These are phyloP conservation scores for Gambusia holbrooki DNA, from an alignment of 2,113 vertebrate species.

Conservation along the genomic window DNA sequence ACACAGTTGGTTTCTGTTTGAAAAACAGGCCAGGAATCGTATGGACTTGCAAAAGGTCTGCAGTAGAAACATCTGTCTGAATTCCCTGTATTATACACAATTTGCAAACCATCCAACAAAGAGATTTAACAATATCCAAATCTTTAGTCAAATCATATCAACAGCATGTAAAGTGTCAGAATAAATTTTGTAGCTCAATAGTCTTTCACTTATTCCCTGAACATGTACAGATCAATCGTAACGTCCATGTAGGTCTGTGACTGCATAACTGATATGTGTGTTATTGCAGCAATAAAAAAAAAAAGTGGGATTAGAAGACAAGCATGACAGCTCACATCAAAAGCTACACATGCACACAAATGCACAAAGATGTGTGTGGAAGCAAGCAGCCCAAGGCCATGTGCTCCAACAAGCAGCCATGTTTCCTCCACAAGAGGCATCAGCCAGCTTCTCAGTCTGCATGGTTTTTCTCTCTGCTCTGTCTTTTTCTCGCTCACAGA, in stretches of 20 bases:
- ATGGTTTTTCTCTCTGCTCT: slow-evolving; percentile 31
- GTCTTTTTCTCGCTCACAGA: slow-evolving; percentile 3
- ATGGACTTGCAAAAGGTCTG: background rate
- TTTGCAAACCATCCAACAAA: background rate
- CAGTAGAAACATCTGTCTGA: background rate
- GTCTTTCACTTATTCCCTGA: background rate
- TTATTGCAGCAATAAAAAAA: slow-evolving; percentile 63
- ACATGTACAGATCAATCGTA: slow-evolving; percentile 44
- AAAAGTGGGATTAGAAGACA: slow-evolving; percentile 69
- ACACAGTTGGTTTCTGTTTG: background rate
- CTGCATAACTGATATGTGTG: slow-evolving; percentile 68
- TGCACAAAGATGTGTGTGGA: slow-evolving; percentile 51
- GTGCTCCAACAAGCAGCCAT: slow-evolving; percentile 75
- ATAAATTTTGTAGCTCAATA: background rate
- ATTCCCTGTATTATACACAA: background rate
- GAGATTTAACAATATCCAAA: background rate
- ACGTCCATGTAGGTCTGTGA: slow-evolving; percentile 57
- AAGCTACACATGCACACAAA: slow-evolving; percentile 24
- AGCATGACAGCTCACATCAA: slow-evolving; percentile 58
- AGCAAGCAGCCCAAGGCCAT: slow-evolving; percentile 69
- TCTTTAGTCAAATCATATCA: background rate
- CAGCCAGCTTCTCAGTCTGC: slow-evolving; percentile 56
- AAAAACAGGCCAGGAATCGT: background rate
- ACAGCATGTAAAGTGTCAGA: background rate
- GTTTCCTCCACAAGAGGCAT: slow-evolving; percentile 70